Evolutionary conservation across 2,113 vertebrate species (phyloP), one percentile per base, ranked within the genome.

Genomic region (Turnix velox): DNA sequence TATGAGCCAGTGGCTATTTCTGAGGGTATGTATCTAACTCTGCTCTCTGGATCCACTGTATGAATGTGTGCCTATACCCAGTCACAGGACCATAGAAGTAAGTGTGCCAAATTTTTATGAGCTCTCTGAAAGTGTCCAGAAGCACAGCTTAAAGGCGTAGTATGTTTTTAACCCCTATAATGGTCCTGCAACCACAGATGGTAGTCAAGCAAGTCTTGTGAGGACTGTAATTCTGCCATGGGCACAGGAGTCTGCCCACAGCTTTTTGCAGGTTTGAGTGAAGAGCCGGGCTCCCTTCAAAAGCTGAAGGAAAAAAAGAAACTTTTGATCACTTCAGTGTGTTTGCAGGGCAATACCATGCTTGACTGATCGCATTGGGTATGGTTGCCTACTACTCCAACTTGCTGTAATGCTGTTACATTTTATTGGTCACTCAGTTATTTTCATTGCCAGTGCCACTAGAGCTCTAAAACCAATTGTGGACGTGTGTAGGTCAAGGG

Each of bases 401-500:
- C 87, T 93, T 67, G 2, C 82, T 87, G 73, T 71, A 89, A 71
- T 35, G 55, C 52, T 45, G 69, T 46, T 95, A 76, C 67, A 57
- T 92, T 97, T 96, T 81, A 77, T 75, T 94, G 92, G 84, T 79
- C 7, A 52, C 66, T 84, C 58, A 84, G 96, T 96, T 96, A 94
- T 97, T 98, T 97, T 97, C 96, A 91, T 96, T 97, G 73, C 9
- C 63, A 52, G 57, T 62, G 84, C 81, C 81, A 84, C 71, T 65
- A 42, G 67, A 92, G 94, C 95, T 96, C 84, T 96, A 94, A 97
- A 96, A 95, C 93, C 72, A 63, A 97, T 94, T 95, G 91, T 92
- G 71, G 93, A 89, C 2, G 69, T 62, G 91, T 81, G 86, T 82
- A 97, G 97, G 97, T 98, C 97, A 97, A 97, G 97, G 96, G 86